Conservation (phyloP, 2,113 vertebrate species). For the Acrocephalus kingi region DNA sequence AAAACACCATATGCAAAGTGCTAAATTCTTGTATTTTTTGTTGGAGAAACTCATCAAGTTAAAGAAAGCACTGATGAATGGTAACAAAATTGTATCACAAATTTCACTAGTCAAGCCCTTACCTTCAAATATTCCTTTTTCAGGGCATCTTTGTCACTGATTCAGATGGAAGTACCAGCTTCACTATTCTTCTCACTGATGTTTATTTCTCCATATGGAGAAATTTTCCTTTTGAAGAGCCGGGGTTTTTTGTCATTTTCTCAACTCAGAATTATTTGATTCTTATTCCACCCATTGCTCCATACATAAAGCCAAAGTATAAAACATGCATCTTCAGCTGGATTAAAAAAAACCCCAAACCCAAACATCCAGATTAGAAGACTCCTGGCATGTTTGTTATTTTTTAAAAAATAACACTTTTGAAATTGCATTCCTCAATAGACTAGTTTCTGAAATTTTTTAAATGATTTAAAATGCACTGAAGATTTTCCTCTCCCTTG, state of each 20-base stretch:
- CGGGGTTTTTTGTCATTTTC: fast-evolving
- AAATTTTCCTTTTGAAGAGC: background rate
- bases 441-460: background rate
- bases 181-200: background rate
- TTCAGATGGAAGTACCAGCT: background rate
- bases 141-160: background rate
- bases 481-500: background rate
- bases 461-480: background rate
- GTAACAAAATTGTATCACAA: background rate
- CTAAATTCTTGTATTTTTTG: background rate
- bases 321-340: background rate
- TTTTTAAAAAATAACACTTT: background rate
- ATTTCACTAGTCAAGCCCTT: background rate
- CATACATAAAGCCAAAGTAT: background rate
- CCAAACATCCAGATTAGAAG: background rate
- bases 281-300: background rate
- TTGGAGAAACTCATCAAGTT: background rate
- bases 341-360: background rate
- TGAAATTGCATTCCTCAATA: background rate
- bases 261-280: background rate
- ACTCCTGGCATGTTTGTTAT: background rate
- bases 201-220: background rate
- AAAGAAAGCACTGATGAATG: background rate
- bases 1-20: background rate
- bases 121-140: background rate